Evolutionary conservation across 2,888 invertebrate genomes (phyloP).

Genomic region (Galerucella pusilla): DNA sequence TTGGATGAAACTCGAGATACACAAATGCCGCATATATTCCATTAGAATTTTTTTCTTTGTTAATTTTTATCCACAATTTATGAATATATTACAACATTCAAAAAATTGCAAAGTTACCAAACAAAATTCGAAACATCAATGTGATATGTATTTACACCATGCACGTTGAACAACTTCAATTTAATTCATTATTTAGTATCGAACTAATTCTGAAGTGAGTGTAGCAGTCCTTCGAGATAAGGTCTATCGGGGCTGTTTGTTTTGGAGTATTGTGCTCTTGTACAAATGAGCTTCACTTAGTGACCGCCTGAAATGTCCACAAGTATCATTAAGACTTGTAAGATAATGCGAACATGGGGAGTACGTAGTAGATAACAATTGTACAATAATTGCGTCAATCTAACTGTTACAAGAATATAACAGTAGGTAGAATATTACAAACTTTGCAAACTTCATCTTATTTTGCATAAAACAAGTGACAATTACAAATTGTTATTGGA

Average conservation of each 20-base stretch:
- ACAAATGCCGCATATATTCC: no score
- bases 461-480: background rate
- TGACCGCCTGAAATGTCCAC: background rate
- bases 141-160: no score
- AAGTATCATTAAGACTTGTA: background rate
- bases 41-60: no score
- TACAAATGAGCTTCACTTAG: background rate
- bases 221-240: background rate
- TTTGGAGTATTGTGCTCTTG: background rate
- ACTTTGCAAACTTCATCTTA: background rate
- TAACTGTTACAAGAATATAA: background rate
- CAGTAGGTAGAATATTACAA: background rate
- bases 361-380: conserved; percentile 15
- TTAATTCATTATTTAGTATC: no score
- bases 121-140: no score
- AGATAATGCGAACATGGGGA: background rate
- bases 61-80: no score
- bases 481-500: background rate
- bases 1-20: no score
- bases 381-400: conserved; percentile 14
- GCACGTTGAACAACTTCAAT: no score
- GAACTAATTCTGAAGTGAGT: no score
- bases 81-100: no score
- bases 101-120: no score
- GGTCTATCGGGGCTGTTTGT: background rate